phyloP scores from a whole-genome alignment of 2,113 vertebrate genomes.

The Ia io region DNA sequence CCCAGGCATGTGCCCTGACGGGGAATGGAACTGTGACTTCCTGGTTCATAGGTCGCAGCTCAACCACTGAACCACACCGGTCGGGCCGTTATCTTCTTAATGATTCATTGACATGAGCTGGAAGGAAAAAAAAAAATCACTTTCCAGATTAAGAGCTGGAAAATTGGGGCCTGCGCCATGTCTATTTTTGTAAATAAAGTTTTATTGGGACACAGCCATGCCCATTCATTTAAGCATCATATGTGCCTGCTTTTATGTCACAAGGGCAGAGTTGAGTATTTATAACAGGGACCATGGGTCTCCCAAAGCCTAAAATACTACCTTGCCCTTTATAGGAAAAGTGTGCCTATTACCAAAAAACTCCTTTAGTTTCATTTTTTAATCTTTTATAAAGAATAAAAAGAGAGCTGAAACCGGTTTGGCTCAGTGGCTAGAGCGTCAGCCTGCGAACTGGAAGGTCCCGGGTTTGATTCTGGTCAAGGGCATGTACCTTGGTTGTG shows the following conservation, averaged over 20 bases:
- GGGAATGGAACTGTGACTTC: no score
- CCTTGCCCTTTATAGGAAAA: background rate
- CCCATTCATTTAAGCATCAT: background rate
- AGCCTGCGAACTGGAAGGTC: no score
- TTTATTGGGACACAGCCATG: background rate
- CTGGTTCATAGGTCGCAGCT: no score
- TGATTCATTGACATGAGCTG: background rate
- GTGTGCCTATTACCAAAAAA: background rate
- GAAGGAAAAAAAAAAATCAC: background rate
- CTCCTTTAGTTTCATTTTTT: background rate
- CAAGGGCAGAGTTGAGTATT: background rate
- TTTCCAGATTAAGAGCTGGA: background rate
- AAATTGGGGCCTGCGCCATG: fast-evolving
- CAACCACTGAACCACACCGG: no score
- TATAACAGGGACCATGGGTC: background rate
- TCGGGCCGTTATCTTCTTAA: background rate
- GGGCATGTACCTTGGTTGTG: no score
- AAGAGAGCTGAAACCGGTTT: background rate
- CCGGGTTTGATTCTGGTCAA: no score
- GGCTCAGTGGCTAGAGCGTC: no score
- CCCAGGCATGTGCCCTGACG: no score
- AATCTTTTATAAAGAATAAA: background rate
- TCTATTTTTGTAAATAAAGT: slow-evolving; percentile 35
- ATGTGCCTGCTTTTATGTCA: background rate
- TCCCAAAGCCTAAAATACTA: background rate